Evolutionary conservation across 1,140 invertebrate species (phyloP).

Genomic region (Lycorma delicatula): DNA sequence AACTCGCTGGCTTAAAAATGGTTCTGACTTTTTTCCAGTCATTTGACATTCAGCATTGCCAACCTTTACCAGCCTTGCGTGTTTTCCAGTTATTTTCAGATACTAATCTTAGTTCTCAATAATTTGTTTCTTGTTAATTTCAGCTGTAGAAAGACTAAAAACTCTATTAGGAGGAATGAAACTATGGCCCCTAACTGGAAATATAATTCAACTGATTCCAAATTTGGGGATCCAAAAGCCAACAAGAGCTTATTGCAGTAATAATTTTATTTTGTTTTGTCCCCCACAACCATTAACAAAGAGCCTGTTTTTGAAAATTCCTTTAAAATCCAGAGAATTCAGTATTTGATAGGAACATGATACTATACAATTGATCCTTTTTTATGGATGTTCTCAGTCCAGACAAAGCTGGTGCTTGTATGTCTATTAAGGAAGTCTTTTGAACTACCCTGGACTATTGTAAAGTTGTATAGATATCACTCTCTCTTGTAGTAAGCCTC

Average conservation of each 20-base stretch:
- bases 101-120: no score
- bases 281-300: conserved; percentile 25
- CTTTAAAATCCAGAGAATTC: conserved; percentile 21
- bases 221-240: conserved; percentile 8
- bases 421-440: background rate
- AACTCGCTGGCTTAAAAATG: no score
- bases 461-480: conserved; percentile 29
- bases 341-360: background rate
- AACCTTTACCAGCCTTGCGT: no score
- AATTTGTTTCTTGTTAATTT: no score
- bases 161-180: conserved; percentile 24
- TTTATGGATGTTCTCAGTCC: background rate
- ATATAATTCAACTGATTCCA: conserved; percentile 1
- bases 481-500: conserved; percentile 29
- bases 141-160: no score
- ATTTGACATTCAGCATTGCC: no score
- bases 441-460: background rate
- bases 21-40: no score
- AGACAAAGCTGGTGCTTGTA: no score
- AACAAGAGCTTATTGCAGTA: conserved; percentile 18
- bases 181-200: conserved; percentile 22
- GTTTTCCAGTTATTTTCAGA: no score
- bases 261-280: conserved; percentile 29
- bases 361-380: background rate
- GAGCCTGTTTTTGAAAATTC: conserved; percentile 18